These are phyloP conservation scores for Yponomeuta evonymella DNA, from an alignment of 2,888 invertebrate species.

Conservation along the genomic window DNA sequence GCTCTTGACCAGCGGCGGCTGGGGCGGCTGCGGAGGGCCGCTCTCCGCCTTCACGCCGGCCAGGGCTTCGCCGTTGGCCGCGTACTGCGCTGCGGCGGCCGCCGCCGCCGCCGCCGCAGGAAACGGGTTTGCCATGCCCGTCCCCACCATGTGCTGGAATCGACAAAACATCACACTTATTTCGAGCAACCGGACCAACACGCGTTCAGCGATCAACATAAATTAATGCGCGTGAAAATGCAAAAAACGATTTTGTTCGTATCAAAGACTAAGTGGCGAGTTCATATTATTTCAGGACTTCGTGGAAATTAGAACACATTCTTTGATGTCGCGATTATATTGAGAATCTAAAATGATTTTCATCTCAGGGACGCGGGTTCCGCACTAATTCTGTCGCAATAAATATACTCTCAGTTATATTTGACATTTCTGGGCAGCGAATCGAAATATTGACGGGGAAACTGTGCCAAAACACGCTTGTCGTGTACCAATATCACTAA, in stretches of 20 bases:
- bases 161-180: constrained; percentile 28
- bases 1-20: constrained; percentile 68
- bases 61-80: constrained; percentile 72
- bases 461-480: constrained; percentile 57
- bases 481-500: constrained; percentile 24
- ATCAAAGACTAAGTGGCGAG: neutral
- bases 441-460: constrained; percentile 65
- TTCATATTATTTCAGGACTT: constrained; percentile 2
- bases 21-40: constrained; percentile 54
- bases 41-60: constrained; percentile 69
- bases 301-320: constrained; percentile 12
- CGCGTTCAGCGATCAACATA: neutral
- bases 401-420: constrained; percentile 56
- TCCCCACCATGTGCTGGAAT: constrained; percentile 95
- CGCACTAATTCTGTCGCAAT: constrained; percentile 63
- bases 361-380: constrained; percentile 47
- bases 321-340: constrained; percentile 20
- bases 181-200: neutral
- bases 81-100: constrained; percentile 78
- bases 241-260: neutral
- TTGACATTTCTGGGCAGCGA: constrained; percentile 67
- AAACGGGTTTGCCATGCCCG: constrained; percentile 88
- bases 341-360: constrained; percentile 34
- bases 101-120: constrained; percentile 79
- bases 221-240: neutral